Evolutionary conservation across 2,797 vertebrate species (phyloP).

Genomic region (Falco biarmicus): DNA sequence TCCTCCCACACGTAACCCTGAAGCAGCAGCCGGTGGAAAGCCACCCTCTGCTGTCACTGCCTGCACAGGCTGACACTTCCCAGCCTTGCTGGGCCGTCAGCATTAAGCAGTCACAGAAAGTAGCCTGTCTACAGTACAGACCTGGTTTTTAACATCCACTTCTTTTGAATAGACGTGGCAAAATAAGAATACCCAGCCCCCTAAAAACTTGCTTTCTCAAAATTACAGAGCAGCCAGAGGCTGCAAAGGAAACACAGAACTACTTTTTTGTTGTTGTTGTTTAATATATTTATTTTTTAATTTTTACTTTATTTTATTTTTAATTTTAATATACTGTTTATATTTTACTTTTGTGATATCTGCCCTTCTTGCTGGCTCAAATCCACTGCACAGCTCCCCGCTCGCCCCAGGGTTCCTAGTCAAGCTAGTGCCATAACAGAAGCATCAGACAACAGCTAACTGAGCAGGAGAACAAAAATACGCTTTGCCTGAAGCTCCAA

Average conservation of each 20-base stretch:
- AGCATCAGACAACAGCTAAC: background rate
- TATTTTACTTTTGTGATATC: background rate
- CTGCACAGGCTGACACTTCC: background rate
- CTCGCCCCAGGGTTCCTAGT: background rate
- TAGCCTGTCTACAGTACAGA: background rate
- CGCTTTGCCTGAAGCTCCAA: background rate
- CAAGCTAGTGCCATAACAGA: background rate
- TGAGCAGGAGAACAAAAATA: background rate
- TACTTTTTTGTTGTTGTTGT: background rate
- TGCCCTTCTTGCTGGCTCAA: background rate
- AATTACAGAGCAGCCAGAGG: background rate
- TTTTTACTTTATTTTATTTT: too few relatives aligned
- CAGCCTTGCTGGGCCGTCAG: background rate
- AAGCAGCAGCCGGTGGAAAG: background rate
- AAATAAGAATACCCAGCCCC: background rate
- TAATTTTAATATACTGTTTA: background rate
- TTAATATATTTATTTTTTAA: too few relatives aligned
- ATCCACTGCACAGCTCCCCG: background rate
- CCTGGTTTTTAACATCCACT: background rate
- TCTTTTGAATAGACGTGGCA: background rate
- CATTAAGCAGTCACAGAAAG: background rate
- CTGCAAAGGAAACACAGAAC: background rate
- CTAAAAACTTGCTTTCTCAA: background rate
- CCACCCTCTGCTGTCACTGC: background rate
- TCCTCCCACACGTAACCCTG: background rate